Evolutionary conservation across 1,140 invertebrate species (phyloP).

Genomic region (Pseudomyrmex dendroicus): DNA sequence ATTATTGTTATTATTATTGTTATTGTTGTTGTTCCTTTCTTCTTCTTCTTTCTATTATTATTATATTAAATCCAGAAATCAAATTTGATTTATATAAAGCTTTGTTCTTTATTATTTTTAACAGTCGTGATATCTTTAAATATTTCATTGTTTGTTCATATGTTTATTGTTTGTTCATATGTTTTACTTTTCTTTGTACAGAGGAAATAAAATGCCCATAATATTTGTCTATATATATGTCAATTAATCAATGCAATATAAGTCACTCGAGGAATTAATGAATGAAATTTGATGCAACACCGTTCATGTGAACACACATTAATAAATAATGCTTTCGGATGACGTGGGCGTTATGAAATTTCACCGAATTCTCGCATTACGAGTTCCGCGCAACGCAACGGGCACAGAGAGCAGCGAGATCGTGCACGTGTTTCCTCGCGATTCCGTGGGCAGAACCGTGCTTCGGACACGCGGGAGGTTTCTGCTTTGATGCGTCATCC

Average conservation of each 20-base stretch:
- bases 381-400: constrained; percentile 16
- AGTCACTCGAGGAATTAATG: neutral
- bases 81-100: too few relatives aligned
- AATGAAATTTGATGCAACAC: constrained; percentile 18
- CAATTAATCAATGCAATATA: neutral
- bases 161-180: too few relatives aligned
- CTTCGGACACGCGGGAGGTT: constrained; percentile 68
- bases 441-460: constrained; percentile 67
- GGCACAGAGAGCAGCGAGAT: neutral
- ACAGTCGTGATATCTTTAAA: too few relatives aligned
- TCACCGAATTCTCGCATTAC: constrained; percentile 16
- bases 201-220: too few relatives aligned
- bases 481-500: constrained; percentile 72
- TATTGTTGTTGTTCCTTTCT: too few relatives aligned
- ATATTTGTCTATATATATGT: too few relatives aligned
- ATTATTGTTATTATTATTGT: too few relatives aligned
- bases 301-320: neutral
- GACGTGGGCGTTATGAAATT: constrained; percentile 1
- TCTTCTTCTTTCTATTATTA: too few relatives aligned
- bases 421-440: constrained; percentile 49
- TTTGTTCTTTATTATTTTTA: too few relatives aligned
- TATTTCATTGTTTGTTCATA: too few relatives aligned
- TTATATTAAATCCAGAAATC: too few relatives aligned
- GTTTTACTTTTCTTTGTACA: too few relatives aligned
- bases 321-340: neutral